Base-by-base conservation (phyloP, 1,140 invertebrate genomes). In the Meloidogyne hapla region DNA sequence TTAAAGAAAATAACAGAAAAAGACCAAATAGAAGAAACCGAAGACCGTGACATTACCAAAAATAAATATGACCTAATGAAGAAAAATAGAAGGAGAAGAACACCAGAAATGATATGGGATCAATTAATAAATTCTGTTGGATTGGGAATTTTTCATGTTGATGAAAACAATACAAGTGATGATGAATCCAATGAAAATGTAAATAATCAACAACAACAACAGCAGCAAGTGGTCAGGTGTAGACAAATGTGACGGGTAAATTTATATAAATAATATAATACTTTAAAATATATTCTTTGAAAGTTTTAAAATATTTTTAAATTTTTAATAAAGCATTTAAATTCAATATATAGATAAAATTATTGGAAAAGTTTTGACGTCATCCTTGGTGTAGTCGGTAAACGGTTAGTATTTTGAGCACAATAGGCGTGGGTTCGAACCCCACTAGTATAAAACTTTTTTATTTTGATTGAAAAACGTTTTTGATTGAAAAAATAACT, bases 101-200 rank as follows among this genome's bases (percentile, higher is more conserved):
- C 71, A n/a, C 71, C 71, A 25, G 71, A 73, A 63, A 28, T 73
- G 21, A 64, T 73, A 25, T 73, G 71, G 71, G 71, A 73, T 18
- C 71, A 63, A 26, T 21, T 73, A 64, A 61, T 73, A 18, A 73
- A 73, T 73, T 63, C 71, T 1, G 71, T 73, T 21, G 56, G 71
- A 63, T 38, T 72, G 12, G 70, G 70, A 56, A 26, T 72, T 8
- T 73, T 73, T 38, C 23, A 63, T 42, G 56, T 73, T 13, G 71
- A 73, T 21, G 61, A 61, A 28, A 73, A 26, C 8, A 61, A 33
- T 26, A 18, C 33, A 33, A 64, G n/a, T n/a, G 71, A 73, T 25
- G 56, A 12, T 4, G 56, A 21, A 18, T 56, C 33, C 12, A 45
- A 15, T 23, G 71, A 73, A 25, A 28, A 72, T 28, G 69, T 38